These are phyloP conservation scores for Homarus americanus DNA, from an alignment of 1,140 invertebrate genomes.

Conservation along the genomic window DNA sequence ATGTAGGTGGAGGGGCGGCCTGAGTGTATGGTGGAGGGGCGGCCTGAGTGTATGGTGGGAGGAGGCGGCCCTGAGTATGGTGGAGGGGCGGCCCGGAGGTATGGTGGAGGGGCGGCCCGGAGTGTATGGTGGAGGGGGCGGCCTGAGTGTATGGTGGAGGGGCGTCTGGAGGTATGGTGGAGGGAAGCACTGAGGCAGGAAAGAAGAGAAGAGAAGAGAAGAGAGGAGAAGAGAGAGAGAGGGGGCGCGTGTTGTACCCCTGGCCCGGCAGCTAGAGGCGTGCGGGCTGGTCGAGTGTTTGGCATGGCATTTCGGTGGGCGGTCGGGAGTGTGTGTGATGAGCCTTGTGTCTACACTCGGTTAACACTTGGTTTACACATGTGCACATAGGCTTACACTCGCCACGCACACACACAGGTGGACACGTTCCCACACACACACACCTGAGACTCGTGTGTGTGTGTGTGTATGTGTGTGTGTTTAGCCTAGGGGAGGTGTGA, in stretches of 20 bases:
- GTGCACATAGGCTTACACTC: constrained; percentile 43
- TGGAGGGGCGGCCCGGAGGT: too few relatives aligned
- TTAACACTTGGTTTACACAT: constrained; percentile 54
- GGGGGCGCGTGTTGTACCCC: not conserved
- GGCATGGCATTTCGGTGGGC: constrained; percentile 19
- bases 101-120: too few relatives aligned
- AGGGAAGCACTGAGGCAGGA: constrained; percentile 27
- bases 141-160: too few relatives aligned
- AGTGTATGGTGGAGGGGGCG: too few relatives aligned
- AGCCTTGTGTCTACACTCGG: constrained; percentile 37
- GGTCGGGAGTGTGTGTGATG: constrained; percentile 24
- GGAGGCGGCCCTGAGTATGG: too few relatives aligned
- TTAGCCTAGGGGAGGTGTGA: not conserved
- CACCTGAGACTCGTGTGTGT: not conserved
- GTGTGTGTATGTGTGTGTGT: too few relatives aligned
- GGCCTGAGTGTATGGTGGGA: too few relatives aligned
- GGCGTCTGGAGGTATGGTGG: too few relatives aligned
- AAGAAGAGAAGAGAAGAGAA: not conserved
- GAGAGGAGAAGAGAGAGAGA: constrained; percentile 24
- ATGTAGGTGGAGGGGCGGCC: too few relatives aligned
- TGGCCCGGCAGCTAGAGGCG: not conserved
- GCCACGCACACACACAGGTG: constrained; percentile 7
- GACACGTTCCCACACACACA: constrained; percentile 26
- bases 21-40: too few relatives aligned
- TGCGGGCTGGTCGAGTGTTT: constrained; percentile 46